Evolutionary conservation across 2,888 invertebrate species (phyloP).

Genomic region (Tetragonula carbonaria): DNA sequence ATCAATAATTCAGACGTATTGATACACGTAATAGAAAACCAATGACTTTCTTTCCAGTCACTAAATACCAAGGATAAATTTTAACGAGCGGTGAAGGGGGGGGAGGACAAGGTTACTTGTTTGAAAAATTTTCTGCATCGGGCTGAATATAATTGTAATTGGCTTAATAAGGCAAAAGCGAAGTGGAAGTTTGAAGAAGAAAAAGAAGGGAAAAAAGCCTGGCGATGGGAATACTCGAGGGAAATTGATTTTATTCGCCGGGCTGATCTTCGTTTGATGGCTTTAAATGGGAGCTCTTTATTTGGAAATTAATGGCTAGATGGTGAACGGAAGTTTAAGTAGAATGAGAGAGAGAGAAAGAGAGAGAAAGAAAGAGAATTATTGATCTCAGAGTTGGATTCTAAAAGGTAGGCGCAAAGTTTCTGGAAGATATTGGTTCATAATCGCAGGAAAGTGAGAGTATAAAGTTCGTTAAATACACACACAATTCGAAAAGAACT

Average conservation of each 20-base stretch:
- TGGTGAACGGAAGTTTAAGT: constrained; percentile 5
- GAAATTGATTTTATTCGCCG: constrained; percentile 3
- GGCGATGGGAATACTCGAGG: not conserved
- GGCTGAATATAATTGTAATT: not conserved
- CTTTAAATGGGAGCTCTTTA: constrained; percentile 13
- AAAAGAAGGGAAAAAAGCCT: not conserved
- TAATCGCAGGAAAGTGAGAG: not conserved
- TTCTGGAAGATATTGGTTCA: not conserved
- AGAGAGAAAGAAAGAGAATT: not conserved
- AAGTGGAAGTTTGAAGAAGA: not conserved
- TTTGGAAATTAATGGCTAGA: constrained; percentile 27
- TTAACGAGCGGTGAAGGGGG: not conserved
- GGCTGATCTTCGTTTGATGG: constrained; percentile 1
- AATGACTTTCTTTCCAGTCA: no score
- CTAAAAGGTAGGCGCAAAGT: not conserved
- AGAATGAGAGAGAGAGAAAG: not conserved
- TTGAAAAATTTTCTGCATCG: not conserved
- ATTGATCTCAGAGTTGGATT: not conserved
- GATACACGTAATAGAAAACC: no score
- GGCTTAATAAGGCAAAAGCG: not conserved
- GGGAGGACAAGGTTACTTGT: not conserved
- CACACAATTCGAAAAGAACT: no score
- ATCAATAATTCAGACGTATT: no score
- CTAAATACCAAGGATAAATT: no score
- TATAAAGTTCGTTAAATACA: not conserved